phyloP scores from a whole-genome alignment of 2,888 invertebrate genomes.

The Ophion obscuratus region DNA sequence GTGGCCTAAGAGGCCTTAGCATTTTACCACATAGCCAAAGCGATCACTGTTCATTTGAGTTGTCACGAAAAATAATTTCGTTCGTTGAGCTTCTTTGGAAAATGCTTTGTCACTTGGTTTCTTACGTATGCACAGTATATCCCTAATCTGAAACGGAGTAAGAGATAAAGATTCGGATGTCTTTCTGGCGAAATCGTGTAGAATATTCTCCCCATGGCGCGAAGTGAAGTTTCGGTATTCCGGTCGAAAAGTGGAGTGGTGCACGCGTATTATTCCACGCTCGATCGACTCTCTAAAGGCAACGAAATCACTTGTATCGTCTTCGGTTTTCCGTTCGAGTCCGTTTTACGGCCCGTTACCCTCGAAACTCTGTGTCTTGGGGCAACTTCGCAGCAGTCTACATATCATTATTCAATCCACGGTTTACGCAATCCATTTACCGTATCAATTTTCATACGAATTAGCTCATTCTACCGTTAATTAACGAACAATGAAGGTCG shows the following conservation, averaged over 20 bases:
- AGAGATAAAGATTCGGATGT: slow-evolving; percentile 26
- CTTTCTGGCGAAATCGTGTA: not conserved
- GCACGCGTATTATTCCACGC: slow-evolving; percentile 74
- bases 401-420: slow-evolving; percentile 34
- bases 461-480: not conserved
- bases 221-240: slow-evolving; percentile 51
- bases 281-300: slow-evolving; percentile 70
- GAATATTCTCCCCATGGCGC: slow-evolving; percentile 10
- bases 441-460: not conserved
- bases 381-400: slow-evolving; percentile 5
- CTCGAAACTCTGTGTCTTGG: slow-evolving; percentile 53
- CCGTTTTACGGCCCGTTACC: slow-evolving; percentile 76
- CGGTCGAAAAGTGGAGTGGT: slow-evolving; percentile 47
- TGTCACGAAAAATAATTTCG: not conserved
- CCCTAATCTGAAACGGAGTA: not conserved
- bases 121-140: not conserved
- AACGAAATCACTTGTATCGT: slow-evolving; percentile 74
- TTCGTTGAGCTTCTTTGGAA: not conserved
- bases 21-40: too few species aligned
- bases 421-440: not conserved
- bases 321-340: slow-evolving; percentile 70
- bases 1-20: not conserved
- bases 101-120: not conserved
- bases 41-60: not conserved
- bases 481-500: not conserved